Evolutionary conservation across 2,888 invertebrate species (phyloP), one percentile per base, ranked within the genome.

Genomic region (Melieria omissa): DNA sequence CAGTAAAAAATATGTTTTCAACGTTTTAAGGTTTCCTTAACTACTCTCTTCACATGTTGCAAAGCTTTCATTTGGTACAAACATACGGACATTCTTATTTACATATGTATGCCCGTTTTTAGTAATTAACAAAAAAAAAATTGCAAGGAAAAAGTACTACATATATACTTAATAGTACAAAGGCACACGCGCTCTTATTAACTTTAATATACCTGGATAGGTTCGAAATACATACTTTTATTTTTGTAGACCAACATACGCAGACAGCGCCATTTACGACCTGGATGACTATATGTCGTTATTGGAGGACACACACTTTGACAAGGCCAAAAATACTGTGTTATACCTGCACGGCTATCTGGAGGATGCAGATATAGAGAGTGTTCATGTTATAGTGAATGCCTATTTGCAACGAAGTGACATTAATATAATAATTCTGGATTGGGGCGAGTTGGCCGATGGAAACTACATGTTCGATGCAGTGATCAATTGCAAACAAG

Each of bases 331-430:
- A 68, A 88, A 88, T 12, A 90, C 90, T 0, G 88, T 90, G 3
- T 78, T 91, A 1, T 91, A 91, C 82, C 83, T 90, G 46, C 91
- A 90, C 80, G 91, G 91, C 0, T 91, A 90, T 79, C 87, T 90
- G 74, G 91, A 91, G 79, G 87, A 89, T 52, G 88, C 90, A 0
- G 86, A 88, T 71, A 89, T 89, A 65, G 89, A 90, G 80, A 91
- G 91, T 80, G 86, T 91, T 76, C 88, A 88, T 86, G 85, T 87
- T 3, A 83, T 87, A 29, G 85, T 84, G 4, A 82, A 86, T 71
- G 85, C 87, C 4, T 87, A 87, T 75, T 73, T 85, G 46, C 78
- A 83, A 63, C 81, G 86, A 3, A 76, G 72, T 3, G 85, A 87
- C 73, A 80, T 83, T 5, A 87, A 87, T 75, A 76, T 86, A 4